Percentiles rank a stretch among this genome's conserved stretches.
Conservation (phyloP, 2,797 vertebrate genomes). For the Emys orbicularis region DNA sequence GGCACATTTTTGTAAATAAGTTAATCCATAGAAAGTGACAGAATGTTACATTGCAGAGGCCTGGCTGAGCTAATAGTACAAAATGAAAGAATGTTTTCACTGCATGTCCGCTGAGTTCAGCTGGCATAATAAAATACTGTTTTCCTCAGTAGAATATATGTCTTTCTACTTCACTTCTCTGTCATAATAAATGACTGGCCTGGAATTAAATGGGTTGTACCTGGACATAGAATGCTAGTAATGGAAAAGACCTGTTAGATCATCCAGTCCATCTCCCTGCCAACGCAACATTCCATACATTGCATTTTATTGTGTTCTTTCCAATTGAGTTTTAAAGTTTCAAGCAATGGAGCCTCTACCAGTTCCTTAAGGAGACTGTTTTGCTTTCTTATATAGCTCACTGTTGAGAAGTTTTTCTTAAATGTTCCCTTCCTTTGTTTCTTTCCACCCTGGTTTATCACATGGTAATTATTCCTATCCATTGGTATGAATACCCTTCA, state of each 20-base stretch:
- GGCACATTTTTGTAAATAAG: slow-evolving; percentile 74
- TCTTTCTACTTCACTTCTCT: slow-evolving; percentile 69
- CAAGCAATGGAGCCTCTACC: not conserved
- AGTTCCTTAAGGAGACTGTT: slow-evolving; percentile 19
- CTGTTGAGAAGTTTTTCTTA: not conserved
- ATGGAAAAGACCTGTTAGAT: slow-evolving; percentile 59
- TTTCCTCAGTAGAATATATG: slow-evolving; percentile 67
- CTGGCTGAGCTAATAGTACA: slow-evolving; percentile 77
- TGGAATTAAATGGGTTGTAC: slow-evolving; percentile 70
- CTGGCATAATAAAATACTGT: slow-evolving; percentile 72
- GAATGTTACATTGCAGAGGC: slow-evolving; percentile 74
- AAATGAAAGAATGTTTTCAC: slow-evolving; percentile 76
- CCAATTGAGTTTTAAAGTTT: slow-evolving; percentile 30
- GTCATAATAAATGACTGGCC: slow-evolving; percentile 68
- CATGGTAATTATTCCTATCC: not conserved
- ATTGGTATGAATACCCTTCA: not conserved
- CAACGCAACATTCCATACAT: slow-evolving; percentile 23
- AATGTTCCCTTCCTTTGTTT: not conserved
- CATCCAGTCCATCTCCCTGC: slow-evolving; percentile 15
- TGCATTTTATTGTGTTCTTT: slow-evolving; percentile 39
- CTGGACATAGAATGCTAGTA: slow-evolving; percentile 51
- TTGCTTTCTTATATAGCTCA: not conserved
- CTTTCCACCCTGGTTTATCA: not conserved
- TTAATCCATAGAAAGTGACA: slow-evolving; percentile 76
- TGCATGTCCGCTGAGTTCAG: slow-evolving; percentile 71